phyloP scores from a whole-genome alignment of 1,140 invertebrate genomes.

The Xylocopa sonorina region DNA sequence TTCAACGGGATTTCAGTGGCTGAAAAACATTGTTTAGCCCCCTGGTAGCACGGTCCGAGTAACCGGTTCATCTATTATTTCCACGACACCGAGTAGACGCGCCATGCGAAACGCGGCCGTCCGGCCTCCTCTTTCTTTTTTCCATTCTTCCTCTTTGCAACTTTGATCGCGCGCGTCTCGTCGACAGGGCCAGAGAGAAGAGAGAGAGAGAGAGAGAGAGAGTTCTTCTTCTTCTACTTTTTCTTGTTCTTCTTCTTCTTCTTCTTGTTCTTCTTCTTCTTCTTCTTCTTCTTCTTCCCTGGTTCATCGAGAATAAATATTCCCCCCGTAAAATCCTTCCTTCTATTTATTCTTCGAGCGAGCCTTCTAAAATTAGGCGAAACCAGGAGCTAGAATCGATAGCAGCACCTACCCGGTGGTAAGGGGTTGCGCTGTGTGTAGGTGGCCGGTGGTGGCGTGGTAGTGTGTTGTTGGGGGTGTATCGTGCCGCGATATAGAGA shows the following conservation, averaged over 20 bases:
- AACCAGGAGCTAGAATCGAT: conserved; percentile 77
- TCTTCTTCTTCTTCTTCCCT: too few relatives aligned
- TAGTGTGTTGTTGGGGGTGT: conserved; percentile 55
- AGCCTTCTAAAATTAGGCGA: conserved; percentile 74
- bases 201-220: too few relatives aligned
- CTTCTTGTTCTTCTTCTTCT: too few relatives aligned
- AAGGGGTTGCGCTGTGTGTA: conserved; percentile 13
- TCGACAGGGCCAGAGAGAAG: too few relatives aligned
- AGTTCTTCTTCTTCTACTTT: too few relatives aligned
- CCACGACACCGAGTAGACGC: conserved; percentile 67
- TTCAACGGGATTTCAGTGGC: conserved; percentile 75
- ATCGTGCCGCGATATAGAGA: conserved; percentile 61
- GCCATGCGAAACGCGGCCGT: conserved; percentile 61
- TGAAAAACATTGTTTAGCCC: conserved; percentile 78
- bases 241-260: too few relatives aligned
- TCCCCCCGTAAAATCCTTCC: too few relatives aligned
- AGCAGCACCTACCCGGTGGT: conserved; percentile 60
- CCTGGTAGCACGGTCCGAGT: conserved; percentile 63
- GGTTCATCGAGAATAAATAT: too few relatives aligned
- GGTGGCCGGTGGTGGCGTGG: conserved; percentile 57
- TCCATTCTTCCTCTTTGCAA: conserved; percentile 24
- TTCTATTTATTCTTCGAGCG: conserved; percentile 65
- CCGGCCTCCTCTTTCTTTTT: conserved; percentile 41
- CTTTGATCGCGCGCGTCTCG: conserved; percentile 43
- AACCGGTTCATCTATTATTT: conserved; percentile 74